Percentiles rank a stretch among this genome's conserved stretches.
Conservation (phyloP, 1,140 invertebrate species). For the Neuroterus valhalla region DNA sequence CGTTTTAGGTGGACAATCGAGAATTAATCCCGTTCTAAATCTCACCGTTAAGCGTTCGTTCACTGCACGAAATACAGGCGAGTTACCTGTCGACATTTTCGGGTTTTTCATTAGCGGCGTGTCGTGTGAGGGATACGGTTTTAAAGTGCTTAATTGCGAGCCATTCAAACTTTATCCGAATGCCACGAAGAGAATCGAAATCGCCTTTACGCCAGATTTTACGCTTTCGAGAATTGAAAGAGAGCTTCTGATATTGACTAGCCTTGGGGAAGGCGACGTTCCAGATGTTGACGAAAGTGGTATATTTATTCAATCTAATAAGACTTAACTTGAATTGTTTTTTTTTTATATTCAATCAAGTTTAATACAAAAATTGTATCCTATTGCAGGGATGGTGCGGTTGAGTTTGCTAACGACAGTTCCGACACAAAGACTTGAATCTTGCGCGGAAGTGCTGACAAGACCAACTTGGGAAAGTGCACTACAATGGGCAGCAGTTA, state of each 20-base stretch:
- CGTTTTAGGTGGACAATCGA: constrained; percentile 39
- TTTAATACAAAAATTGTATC: too few relatives aligned
- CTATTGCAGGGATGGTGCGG: constrained; percentile 56
- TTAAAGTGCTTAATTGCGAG: constrained; percentile 88
- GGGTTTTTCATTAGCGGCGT: constrained; percentile 85
- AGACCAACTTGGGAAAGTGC: constrained; percentile 88
- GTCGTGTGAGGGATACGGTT: constrained; percentile 91
- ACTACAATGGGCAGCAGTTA: constrained; percentile 82
- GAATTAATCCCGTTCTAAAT: constrained; percentile 78
- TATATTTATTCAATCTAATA: neutral
- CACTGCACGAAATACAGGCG: constrained; percentile 91
- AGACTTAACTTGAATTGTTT: too few relatives aligned
- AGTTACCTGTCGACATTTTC: constrained; percentile 85
- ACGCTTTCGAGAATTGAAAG: constrained; percentile 87
- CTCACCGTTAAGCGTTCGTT: constrained; percentile 90
- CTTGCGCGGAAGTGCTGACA: constrained; percentile 83
- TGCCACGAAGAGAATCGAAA: constrained; percentile 88
- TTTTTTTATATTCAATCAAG: too few relatives aligned
- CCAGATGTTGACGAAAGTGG: neutral
- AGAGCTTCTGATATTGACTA: constrained; percentile 78
- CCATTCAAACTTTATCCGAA: constrained; percentile 89
- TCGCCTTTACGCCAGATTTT: constrained; percentile 95
- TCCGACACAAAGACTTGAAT: constrained; percentile 83
- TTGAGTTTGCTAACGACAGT: constrained; percentile 86
- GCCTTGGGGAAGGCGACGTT: constrained; percentile 66